Evolutionary conservation across 2,888 invertebrate genomes (phyloP).

Genomic region (Andrena marginata): DNA sequence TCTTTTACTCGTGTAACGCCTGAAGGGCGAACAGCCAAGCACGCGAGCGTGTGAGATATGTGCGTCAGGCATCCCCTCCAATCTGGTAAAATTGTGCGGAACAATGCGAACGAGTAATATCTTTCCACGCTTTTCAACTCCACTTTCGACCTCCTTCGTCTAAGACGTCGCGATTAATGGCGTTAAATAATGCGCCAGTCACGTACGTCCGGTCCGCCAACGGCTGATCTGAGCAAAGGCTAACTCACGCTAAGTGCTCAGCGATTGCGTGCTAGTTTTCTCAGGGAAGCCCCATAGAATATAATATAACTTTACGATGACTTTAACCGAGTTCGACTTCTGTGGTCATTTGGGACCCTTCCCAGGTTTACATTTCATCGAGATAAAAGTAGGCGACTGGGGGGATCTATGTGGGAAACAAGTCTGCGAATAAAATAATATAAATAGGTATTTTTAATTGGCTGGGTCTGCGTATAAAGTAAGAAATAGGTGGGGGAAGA

Average conservation of each 20-base stretch:
- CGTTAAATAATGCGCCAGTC: constrained; percentile 34
- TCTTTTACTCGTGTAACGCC: neutral
- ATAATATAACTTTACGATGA: too few species aligned
- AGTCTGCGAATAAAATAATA: too few species aligned
- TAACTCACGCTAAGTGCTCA: neutral
- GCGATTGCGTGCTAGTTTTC: neutral
- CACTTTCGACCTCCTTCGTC: constrained; percentile 29
- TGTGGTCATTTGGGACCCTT: too few species aligned
- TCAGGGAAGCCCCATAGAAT: neutral
- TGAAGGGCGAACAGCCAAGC: constrained; percentile 24
- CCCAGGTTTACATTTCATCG: too few species aligned
- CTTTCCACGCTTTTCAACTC: constrained; percentile 47
- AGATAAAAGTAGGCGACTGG: too few species aligned
- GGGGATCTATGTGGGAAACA: too few species aligned
- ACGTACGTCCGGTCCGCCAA: neutral
- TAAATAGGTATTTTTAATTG: too few species aligned
- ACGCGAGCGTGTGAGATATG: constrained; percentile 59
- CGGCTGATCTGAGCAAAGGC: neutral
- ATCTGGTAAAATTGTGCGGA: constrained; percentile 17
- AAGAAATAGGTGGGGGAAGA: too few species aligned
- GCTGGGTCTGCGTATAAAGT: too few species aligned
- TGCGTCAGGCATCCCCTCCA: constrained; percentile 25
- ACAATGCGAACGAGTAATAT: constrained; percentile 52
- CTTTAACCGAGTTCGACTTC: too few species aligned
- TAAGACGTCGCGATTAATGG: constrained; percentile 24